phyloP scores from a whole-genome alignment of 1,140 invertebrate genomes.

The Hycleus phaleratus region DNA sequence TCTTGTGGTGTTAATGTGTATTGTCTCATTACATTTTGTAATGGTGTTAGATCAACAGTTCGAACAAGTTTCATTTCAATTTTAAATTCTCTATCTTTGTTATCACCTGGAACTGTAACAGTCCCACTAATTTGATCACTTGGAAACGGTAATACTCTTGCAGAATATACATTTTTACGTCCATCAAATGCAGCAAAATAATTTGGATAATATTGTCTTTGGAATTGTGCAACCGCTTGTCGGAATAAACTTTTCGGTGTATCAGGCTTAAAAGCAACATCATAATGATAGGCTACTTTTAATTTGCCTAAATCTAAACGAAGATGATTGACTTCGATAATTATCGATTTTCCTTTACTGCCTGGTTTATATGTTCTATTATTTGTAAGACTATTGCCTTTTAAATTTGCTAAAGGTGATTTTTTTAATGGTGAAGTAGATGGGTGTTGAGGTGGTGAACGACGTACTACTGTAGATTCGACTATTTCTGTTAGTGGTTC shows the following conservation, averaged over 20 bases:
- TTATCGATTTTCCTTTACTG: slow-evolving; percentile 40
- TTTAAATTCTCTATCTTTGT: slow-evolving; percentile 48
- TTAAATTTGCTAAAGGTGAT: not conserved
- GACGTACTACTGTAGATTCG: too few species aligned
- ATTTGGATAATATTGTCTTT: slow-evolving; percentile 35
- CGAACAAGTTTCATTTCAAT: slow-evolving; percentile 50
- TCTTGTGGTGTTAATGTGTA: slow-evolving; percentile 48
- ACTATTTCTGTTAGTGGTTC: too few species aligned
- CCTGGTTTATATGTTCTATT: slow-evolving; percentile 33
- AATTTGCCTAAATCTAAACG: slow-evolving; percentile 44
- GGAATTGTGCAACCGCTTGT: slow-evolving; percentile 36
- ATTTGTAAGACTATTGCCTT: slow-evolving; percentile 24
- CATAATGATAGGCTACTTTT: slow-evolving; percentile 42
- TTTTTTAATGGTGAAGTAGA: too few species aligned
- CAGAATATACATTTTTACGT: slow-evolving; percentile 54
- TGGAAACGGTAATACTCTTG: slow-evolving; percentile 20
- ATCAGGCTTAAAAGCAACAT: slow-evolving; percentile 43
- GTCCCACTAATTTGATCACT: slow-evolving; percentile 20
- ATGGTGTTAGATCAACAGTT: slow-evolving; percentile 28
- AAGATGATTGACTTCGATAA: slow-evolving; percentile 52
- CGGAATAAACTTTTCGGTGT: slow-evolving; percentile 39
- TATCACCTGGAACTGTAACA: slow-evolving; percentile 40
- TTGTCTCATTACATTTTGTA: slow-evolving; percentile 14
- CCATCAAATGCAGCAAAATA: slow-evolving; percentile 60
- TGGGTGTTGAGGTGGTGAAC: too few species aligned